phyloP scores from a whole-genome alignment of 2,113 vertebrate genomes.

The Gopherus evgoodei region DNA sequence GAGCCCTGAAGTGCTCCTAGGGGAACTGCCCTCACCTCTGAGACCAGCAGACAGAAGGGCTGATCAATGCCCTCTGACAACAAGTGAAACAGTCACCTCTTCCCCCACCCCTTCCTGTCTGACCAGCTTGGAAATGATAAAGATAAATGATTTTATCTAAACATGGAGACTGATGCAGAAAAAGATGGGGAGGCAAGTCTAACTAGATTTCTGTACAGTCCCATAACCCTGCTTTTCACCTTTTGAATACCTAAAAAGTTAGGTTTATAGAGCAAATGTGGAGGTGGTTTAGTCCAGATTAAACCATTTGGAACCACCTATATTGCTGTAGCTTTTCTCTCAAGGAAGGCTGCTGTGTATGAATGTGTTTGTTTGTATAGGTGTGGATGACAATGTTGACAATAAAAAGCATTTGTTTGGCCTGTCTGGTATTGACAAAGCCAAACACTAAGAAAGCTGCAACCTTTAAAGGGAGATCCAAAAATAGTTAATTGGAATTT shows the following conservation, averaged over 20 bases:
- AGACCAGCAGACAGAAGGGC: constrained; percentile 73
- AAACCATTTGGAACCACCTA: background rate
- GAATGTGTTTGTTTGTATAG: background rate
- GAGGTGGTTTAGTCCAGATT: constrained; percentile 36
- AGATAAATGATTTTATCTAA: constrained; percentile 76
- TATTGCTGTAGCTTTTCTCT: background rate
- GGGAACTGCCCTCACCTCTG: constrained; percentile 78
- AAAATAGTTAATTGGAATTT: background rate
- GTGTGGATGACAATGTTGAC: constrained; percentile 20
- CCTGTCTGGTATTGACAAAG: background rate
- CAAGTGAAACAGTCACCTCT: constrained; percentile 71
- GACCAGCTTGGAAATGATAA: constrained; percentile 59
- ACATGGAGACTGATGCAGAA: constrained; percentile 30
- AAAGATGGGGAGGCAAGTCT: background rate
- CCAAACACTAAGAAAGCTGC: background rate
- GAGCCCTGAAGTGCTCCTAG: constrained; percentile 75
- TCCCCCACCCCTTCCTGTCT: constrained; percentile 48
- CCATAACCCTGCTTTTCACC: constrained; percentile 10
- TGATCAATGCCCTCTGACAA: constrained; percentile 81
- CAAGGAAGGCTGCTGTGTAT: background rate
- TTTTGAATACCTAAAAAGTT: background rate
- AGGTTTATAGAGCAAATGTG: constrained; percentile 37
- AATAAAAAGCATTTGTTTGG: background rate
- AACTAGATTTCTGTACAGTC: constrained; percentile 37
- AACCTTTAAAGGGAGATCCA: rapidly evolving